A percentile compares a stretch with the other conserved stretches of the same genome.
phyloP scores from a whole-genome alignment of 2,113 vertebrate species.

The Lanius ludovicianus region DNA sequence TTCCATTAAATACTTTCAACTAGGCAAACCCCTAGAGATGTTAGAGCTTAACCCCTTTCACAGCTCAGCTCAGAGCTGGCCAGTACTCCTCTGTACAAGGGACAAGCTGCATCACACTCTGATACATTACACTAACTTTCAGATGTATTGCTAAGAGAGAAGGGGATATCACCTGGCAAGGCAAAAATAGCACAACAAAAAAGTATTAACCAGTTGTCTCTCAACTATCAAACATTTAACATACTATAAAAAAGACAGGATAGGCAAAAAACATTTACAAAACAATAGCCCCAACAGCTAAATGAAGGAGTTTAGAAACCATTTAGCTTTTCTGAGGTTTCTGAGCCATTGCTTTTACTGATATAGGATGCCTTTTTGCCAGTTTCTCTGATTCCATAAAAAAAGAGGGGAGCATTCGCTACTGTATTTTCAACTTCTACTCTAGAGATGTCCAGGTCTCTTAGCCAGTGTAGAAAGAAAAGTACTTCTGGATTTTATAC shows the following conservation, averaged over 20 bases:
- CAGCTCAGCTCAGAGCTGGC: not conserved
- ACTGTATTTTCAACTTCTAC: not conserved
- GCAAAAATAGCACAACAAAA: not conserved
- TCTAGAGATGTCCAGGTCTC: not conserved
- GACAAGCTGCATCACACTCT: not conserved
- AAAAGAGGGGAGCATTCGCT: not conserved
- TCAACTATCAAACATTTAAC: not conserved
- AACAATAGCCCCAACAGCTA: not conserved
- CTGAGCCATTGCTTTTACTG: not conserved
- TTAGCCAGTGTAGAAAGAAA: not conserved
- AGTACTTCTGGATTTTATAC: not conserved
- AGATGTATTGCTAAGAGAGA: not conserved
- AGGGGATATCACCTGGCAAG: not conserved
- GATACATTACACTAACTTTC: not conserved
- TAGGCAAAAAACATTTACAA: not conserved
- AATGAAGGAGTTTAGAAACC: not conserved
- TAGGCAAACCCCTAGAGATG: not conserved
- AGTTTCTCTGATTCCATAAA: not conserved
- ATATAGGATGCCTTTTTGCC: not conserved
- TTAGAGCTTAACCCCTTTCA: not conserved
- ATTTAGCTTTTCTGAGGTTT: not conserved
- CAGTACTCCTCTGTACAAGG: not conserved
- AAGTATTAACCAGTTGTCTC: not conserved
- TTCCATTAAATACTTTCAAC: not conserved
- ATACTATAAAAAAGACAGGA: not conserved